These are phyloP conservation scores for Bos indicus DNA, from an alignment of 2,113 vertebrate species.

Conservation along the genomic window DNA sequence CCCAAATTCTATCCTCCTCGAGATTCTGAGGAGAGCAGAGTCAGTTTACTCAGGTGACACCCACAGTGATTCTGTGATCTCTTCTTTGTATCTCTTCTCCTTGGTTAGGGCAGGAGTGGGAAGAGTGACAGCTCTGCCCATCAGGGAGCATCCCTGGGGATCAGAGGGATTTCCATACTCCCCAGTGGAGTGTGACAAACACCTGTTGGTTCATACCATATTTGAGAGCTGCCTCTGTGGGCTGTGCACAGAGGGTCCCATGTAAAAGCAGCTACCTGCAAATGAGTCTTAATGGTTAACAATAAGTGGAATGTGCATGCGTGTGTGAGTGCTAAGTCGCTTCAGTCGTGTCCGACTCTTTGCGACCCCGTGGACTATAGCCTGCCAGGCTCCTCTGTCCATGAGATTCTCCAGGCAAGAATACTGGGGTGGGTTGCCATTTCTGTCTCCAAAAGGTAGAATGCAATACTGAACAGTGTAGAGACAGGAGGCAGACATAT, in stretches of 20 bases:
- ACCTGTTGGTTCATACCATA: background rate
- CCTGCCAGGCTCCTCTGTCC: background rate
- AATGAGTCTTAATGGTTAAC: background rate
- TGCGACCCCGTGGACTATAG: background rate
- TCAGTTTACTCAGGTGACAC: background rate
- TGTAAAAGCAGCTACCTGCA: background rate
- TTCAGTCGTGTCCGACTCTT: background rate
- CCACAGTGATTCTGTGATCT: background rate
- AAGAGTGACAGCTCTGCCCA: background rate
- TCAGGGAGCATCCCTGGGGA: background rate
- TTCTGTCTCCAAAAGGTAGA: background rate
- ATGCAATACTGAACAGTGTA: background rate
- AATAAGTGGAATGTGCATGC: background rate
- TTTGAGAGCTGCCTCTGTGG: background rate
- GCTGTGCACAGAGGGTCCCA: background rate
- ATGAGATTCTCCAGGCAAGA: background rate
- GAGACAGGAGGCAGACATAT: background rate
- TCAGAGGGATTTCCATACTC: background rate
- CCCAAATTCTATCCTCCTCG: background rate
- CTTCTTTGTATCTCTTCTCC: background rate
- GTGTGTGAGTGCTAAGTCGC: background rate
- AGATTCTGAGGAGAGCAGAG: background rate
- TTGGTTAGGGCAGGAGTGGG: background rate
- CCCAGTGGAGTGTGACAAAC: background rate
- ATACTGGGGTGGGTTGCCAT: background rate